Base-by-base conservation (phyloP, 2,888 invertebrate genomes). In the Antheraea assamensis region DNA sequence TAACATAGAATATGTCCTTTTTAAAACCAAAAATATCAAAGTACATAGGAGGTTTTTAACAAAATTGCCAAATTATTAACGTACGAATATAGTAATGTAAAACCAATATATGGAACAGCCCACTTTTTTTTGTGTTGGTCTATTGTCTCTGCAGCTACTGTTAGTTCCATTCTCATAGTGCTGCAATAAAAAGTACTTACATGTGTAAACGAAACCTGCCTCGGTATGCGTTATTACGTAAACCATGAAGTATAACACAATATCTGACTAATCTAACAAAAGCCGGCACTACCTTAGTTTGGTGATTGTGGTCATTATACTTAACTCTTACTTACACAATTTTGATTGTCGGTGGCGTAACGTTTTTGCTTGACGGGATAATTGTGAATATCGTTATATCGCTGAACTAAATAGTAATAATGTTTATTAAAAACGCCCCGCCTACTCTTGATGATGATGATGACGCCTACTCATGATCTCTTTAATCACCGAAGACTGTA, bases 321-420 rank as follows among this genome's bases (percentile, higher is more conserved):
- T 64, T 35, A 52, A 47, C 71, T 68, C 55, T 74, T 52, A 13
- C 87, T 87, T 85, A 82, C 80, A 86, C 88, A 89, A 91, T 88
- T 83, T 86, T 70, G 87, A 90, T 91, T 83, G 78, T 76, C 74
- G 82, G 82, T 91, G 88, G 88, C 86, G 87, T 86, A 90, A 91
- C 58, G 83, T 80, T 83, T 83, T 83, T 82, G 79, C 83, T 85
- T 85, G 86, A 87, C 83, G 83, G 81, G 80, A 86, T 91, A 86
- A 90, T 91, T 91, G 82, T 82, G 82, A 83, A 82, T 85, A 87
- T 83, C 83, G 80, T 77, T 76, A 82, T 85, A 85, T 81, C 83
- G 78, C 24, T 64, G 80, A 81, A 83, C 80, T 79, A 82, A 81
- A 82, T 81, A 74, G 78, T 78, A 79, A 78, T 83, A 80, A 80